Percentiles rank a stretch among this genome's conserved stretches.
phyloP scores from a whole-genome alignment of 2,797 vertebrate species.

The Thripadectes ignobilis region DNA sequence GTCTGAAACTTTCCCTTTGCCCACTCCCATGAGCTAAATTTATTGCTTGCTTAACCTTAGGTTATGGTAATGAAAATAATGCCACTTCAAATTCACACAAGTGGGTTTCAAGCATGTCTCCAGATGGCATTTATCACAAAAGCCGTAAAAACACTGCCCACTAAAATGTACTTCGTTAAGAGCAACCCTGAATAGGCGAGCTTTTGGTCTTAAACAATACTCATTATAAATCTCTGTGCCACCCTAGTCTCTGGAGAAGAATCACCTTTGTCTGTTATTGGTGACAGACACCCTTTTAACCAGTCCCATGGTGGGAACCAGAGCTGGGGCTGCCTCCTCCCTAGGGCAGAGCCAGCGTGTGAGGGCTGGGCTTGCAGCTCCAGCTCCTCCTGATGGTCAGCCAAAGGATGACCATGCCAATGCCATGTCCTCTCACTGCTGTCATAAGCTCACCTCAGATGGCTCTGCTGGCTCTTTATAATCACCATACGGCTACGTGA shows the following conservation, averaged over 20 bases:
- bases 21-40: neutral
- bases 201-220: neutral
- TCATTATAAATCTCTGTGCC: neutral
- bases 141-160: neutral
- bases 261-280: neutral
- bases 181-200: neutral
- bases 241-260: neutral
- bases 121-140: neutral
- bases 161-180: neutral
- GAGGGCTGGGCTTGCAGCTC: neutral
- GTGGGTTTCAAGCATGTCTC: neutral
- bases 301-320: neutral
- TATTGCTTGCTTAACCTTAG: constrained; percentile 6
- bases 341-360: accelerated
- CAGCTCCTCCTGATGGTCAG: neutral
- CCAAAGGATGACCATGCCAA: neutral
- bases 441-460: neutral
- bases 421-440: accelerated
- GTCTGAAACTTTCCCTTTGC: neutral
- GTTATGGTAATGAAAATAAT: neutral
- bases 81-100: constrained; percentile 12
- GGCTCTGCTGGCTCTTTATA: neutral
- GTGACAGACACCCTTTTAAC: neutral
- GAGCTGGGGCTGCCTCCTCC: neutral
- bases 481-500: neutral